Base-by-base conservation (phyloP, 2,113 vertebrate species). In the Psittacara wagleri region DNA sequence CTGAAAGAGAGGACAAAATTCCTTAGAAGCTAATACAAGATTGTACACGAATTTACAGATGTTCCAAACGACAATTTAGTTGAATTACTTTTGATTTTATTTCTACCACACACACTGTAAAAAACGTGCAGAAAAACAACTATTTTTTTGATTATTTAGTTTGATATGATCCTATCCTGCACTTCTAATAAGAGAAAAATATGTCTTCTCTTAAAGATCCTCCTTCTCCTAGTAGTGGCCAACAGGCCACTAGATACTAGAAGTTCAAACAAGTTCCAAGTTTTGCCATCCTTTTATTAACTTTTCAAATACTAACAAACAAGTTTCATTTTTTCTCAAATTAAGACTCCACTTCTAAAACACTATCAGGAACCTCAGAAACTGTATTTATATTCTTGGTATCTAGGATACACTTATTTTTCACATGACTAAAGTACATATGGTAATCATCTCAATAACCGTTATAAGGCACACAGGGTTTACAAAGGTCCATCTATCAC, bases 361-460 rank as follows among this genome's bases (percentile, higher is more conserved):
- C 44, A 52, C 7, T 43, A 14, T 15, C 2, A 17, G 69, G 25
- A 92, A 77, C 41, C 37, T 81, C 81, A 90, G 43, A 80, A 90
- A 33, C 8, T 13, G 17, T 28, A 51, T 69, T 73, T 83, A 11
- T 24, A 57, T 25, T 79, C 78, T 93, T 54, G 57, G 75, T 33
- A 79, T 70, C 78, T 76, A 86, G 69, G 8, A 76, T 11, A 72
- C 52, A 49, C 39, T 91, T 55, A 77, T 86, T 88, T 89, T 89
- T 95, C 62, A 70, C 51, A 83, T 69, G 83, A 62, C 88, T 82
- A 9, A 75, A 74, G 92, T 68, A 79, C 46, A n/a, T 31, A 68
- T 29, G 88, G 75, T 49, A 95, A 96, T 95, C 59, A 82, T 62
- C 91, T 89, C 92, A 92, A 5, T 94, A 96, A 94, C 83, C 66